phyloP scores from a whole-genome alignment of 2,113 vertebrate genomes.

The Irena cyanogastra region DNA sequence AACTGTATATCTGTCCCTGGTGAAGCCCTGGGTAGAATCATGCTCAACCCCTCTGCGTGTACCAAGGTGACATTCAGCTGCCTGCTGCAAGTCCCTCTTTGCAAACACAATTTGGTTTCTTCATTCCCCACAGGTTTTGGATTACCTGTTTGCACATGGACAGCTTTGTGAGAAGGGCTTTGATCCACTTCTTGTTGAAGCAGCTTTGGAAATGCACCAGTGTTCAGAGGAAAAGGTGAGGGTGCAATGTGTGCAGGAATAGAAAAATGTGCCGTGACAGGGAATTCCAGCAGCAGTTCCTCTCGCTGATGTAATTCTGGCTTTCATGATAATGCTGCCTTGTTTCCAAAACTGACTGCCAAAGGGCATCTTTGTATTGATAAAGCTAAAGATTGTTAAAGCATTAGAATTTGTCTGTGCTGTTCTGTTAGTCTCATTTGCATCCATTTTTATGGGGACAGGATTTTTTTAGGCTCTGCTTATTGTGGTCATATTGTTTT shows the following conservation, averaged over 20 bases:
- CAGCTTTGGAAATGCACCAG: slow-evolving; percentile 94
- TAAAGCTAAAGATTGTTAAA: not conserved
- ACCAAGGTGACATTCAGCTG: not conserved
- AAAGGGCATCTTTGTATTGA: not conserved
- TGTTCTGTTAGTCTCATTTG: not conserved
- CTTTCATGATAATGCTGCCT: not conserved
- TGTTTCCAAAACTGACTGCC: not conserved
- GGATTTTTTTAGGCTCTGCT: not conserved
- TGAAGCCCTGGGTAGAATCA: accelerated
- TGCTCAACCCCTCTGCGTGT: not conserved
- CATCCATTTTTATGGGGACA: not conserved
- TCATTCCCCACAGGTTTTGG: slow-evolving; percentile 74
- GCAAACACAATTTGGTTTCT: not conserved
- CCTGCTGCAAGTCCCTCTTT: accelerated
- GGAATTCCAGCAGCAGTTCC: not conserved
- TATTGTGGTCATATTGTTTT: not conserved
- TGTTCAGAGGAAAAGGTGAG: slow-evolving; percentile 95
- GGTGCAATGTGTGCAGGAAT: not conserved
- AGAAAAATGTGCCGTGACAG: not conserved
- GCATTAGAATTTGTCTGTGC: not conserved
- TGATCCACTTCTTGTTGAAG: slow-evolving; percentile 89
- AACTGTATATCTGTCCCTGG: not conserved
- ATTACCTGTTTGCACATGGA: slow-evolving; percentile 90
- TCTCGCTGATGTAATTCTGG: not conserved
- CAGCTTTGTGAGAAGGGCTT: slow-evolving; percentile 96